Evolutionary conservation across 2,888 invertebrate species (phyloP).

Genomic region (Gymnoscelis rufifasciata): DNA sequence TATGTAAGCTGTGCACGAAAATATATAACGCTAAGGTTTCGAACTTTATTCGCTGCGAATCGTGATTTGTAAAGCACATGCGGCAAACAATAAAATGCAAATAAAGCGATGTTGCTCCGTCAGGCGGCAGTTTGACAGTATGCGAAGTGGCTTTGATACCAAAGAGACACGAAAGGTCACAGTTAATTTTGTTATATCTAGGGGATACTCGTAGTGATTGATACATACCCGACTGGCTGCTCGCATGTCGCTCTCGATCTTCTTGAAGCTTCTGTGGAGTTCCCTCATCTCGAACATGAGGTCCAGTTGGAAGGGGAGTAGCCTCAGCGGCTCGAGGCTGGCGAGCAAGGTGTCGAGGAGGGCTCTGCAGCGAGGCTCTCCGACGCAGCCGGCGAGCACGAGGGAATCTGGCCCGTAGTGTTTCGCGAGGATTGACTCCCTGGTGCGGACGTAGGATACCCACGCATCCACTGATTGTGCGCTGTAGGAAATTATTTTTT

Average conservation of each 20-base stretch:
- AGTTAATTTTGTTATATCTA: constrained; percentile 30
- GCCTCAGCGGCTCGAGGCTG: constrained; percentile 87
- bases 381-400: constrained; percentile 81
- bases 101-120: constrained; percentile 67
- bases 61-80: constrained; percentile 71
- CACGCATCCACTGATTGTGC: constrained; percentile 93
- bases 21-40: constrained; percentile 50
- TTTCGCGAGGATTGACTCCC: constrained; percentile 88
- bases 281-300: constrained; percentile 88
- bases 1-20: constrained; percentile 75
- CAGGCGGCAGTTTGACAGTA: constrained; percentile 50
- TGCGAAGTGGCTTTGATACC: constrained; percentile 47
- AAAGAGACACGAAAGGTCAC: constrained; percentile 41
- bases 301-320: constrained; percentile 89
- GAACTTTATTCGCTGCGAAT: constrained; percentile 55
- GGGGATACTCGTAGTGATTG: constrained; percentile 17
- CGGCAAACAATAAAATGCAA: constrained; percentile 77
- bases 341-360: constrained; percentile 86
- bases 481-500: constrained; percentile 58
- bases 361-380: constrained; percentile 78
- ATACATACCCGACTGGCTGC: constrained; percentile 70
- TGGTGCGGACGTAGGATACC: constrained; percentile 90
- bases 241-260: constrained; percentile 80
- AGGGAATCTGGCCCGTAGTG: constrained; percentile 89
- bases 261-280: constrained; percentile 86